Percentiles rank a stretch among this genome's conserved stretches.
Evolutionary conservation across 2,113 vertebrate species (phyloP).

Genomic region (Columba janthina): DNA sequence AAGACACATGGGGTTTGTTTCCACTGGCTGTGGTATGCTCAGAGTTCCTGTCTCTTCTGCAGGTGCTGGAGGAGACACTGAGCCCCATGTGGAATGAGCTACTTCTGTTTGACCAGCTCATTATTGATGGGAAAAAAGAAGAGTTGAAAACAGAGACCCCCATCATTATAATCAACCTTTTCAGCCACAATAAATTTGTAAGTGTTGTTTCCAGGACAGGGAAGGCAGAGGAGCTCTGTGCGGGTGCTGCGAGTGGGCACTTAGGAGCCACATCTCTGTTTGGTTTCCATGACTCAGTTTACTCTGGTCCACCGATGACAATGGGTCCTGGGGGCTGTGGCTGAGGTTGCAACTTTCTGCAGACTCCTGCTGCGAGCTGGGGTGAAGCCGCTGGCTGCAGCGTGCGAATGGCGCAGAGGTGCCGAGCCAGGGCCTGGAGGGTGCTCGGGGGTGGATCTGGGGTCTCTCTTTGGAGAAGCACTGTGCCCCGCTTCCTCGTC

Average conservation of each 20-base stretch:
- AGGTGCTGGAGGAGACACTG: conserved; percentile 86
- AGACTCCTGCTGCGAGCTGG: not conserved
- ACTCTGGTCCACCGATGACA: not conserved
- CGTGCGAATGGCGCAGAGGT: not conserved
- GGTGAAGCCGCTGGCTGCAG: not conserved
- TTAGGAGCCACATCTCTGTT: not conserved
- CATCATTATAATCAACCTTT: conserved; percentile 84
- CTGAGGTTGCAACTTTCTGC: not conserved
- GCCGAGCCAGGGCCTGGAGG: not conserved
- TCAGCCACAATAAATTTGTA: conserved; percentile 84
- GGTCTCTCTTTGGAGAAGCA: not conserved
- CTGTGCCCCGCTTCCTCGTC: not conserved
- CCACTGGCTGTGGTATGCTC: not conserved
- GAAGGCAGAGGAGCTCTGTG: not conserved
- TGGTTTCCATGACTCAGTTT: not conserved
- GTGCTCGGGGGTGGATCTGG: not conserved
- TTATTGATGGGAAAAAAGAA: conserved; percentile 87
- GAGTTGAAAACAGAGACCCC: conserved; percentile 86
- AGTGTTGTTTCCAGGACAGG: conserved; percentile 20
- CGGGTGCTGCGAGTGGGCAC: not conserved
- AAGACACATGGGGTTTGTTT: not conserved
- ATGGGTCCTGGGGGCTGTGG: not conserved
- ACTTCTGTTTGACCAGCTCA: conserved; percentile 87
- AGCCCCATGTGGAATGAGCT: conserved; percentile 92
- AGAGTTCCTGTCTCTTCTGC: not conserved